Base-by-base conservation (phyloP, 2,797 vertebrate genomes). In the Thamnophis elegans region DNA sequence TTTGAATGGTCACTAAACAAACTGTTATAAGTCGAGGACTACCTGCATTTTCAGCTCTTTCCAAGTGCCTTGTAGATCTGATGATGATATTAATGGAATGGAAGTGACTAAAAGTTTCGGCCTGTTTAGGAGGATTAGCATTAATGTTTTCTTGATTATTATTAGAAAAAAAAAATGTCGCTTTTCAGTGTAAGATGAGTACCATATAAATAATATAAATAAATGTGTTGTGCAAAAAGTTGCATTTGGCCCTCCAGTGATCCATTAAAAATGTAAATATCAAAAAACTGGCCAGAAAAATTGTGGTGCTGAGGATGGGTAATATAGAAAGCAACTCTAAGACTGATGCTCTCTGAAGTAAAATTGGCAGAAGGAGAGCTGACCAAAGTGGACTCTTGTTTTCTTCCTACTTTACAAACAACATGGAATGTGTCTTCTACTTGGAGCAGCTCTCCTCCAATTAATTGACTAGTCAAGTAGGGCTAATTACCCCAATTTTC, bases 401-500 rank as follows among this genome's bases (percentile, higher is more conserved):
- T 59, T 55, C 60, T 85, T 20, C 58, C 32, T 56, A 10, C 42
- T 56, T 91, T 55, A 28, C 18, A 14, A 51, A 42, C 14, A 47
- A 16, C 14, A 18, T 91, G 85, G 89, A 82, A 88, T 88, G 78
- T 58, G 12, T 47, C 78, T 59, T 22, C 47, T 73, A 18, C 53
- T 90, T 90, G 8, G 14, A 42, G 36, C 25, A 9, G 53, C 42
- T 59, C 32, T 89, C 58, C 22, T 89, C 58, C 88, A 59, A 32
- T 93, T 91, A 90, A 73, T 68, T 26, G 55, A 88, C 91, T 78
- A 93, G 94, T 94, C 94, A 95, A 95, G 95, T 95, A 96, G 90
- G 85, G 88, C 93, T 92, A 96, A 96, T 96, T 95, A 94, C 55
- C 73, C 85, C 47, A 90, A 92, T 94, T 91, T 95, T 93, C 94